A percentile compares a stretch with the other conserved stretches of the same genome.
These are phyloP conservation scores for Heliangelus exortis DNA, from an alignment of 2,797 vertebrate genomes.

Conservation along the genomic window DNA sequence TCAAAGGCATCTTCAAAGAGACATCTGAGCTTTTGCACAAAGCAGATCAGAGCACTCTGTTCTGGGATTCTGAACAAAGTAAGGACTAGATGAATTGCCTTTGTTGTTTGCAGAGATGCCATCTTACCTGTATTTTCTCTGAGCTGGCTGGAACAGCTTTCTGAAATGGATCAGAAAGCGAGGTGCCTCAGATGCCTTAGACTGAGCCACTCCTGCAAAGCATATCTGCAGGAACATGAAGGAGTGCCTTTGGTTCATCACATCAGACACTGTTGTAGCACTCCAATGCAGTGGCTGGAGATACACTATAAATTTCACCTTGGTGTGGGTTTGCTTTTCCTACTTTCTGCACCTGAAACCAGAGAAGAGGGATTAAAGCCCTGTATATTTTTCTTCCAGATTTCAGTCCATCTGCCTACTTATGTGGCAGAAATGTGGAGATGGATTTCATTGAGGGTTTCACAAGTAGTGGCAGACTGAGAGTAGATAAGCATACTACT, in stretches of 20 bases:
- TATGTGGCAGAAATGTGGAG: background rate
- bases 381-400: background rate
- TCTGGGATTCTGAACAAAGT: background rate
- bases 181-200: background rate
- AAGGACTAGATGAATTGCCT: background rate
- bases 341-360: background rate
- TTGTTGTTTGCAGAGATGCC: background rate
- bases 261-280: background rate
- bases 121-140: background rate
- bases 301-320: background rate
- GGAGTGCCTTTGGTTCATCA: background rate
- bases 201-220: accelerated
- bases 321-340: background rate
- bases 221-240: background rate
- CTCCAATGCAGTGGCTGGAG: background rate
- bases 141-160: background rate
- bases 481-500: background rate
- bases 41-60: background rate
- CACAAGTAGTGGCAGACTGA: background rate
- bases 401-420: background rate
- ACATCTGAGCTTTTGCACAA: background rate
- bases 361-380: background rate
- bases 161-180: background rate
- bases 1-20: background rate
- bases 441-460: background rate